These are phyloP conservation scores for Drosophila chauvacae DNA, from an alignment of 1,140 invertebrate species.

Conservation along the genomic window DNA sequence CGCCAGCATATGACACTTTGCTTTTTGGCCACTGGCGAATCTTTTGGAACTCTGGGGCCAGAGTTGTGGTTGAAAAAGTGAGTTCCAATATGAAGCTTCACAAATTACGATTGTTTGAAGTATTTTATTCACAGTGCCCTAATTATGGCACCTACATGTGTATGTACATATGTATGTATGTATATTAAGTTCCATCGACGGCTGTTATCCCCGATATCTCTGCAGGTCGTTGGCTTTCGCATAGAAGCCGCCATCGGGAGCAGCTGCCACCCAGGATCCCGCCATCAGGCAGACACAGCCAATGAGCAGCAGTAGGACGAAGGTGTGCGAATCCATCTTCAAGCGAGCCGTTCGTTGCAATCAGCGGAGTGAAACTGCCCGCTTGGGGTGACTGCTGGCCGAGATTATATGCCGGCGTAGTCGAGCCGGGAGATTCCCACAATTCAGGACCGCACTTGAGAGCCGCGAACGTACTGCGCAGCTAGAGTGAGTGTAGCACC, in stretches of 20 bases:
- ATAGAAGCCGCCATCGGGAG: constrained; percentile 43
- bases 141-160: background rate
- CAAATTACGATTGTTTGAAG: constrained; percentile 21
- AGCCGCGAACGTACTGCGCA: constrained; percentile 25
- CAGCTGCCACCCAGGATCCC: constrained; percentile 17
- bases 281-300: constrained; percentile 17
- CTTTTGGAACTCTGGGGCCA: no score
- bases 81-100: background rate
- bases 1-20: no score
- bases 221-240: constrained; percentile 37
- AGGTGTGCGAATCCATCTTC: constrained; percentile 27
- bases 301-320: constrained; percentile 28
- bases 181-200: no score
- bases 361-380: constrained; percentile 32
- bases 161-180: background rate
- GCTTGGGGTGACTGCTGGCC: background rate
- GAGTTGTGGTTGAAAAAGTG: no score
- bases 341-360: constrained; percentile 22
- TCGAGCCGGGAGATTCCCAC: constrained; percentile 59
- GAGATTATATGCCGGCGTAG: constrained; percentile 51
- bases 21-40: no score
- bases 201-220: constrained; percentile 34
- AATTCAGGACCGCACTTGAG: constrained; percentile 32
- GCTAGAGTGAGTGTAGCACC: background rate
- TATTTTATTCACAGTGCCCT: constrained; percentile 15